These are phyloP conservation scores for Gymnothorax javanicus DNA, from an alignment of 2,797 vertebrate species.

Conservation along the genomic window DNA sequence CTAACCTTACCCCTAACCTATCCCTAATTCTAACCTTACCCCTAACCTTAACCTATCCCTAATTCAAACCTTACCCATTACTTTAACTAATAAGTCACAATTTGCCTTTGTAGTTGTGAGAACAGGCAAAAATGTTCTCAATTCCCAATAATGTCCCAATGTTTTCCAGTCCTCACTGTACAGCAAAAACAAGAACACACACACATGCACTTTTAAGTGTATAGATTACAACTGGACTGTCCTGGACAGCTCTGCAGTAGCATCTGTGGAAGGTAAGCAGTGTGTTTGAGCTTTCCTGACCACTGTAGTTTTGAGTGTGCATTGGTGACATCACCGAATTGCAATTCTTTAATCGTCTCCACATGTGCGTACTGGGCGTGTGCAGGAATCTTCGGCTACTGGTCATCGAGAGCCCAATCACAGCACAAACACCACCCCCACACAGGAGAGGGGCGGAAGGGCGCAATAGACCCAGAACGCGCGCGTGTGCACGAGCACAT, in stretches of 20 bases:
- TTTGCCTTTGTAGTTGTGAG: no score
- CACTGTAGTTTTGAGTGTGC: conserved; percentile 5
- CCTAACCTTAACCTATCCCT: no score
- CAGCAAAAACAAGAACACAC: no score
- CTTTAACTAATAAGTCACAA: no score
- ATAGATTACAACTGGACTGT: not conserved
- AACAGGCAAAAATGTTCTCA: no score
- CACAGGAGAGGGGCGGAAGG: conserved; percentile 1
- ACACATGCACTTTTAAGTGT: no score
- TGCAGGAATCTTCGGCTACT: conserved; percentile 36
- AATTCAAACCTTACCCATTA: no score
- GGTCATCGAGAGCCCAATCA: conserved; percentile 55
- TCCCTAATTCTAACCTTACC: no score
- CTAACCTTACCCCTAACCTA: no score
- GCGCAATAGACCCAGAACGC: not conserved
- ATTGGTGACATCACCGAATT: conserved; percentile 49
- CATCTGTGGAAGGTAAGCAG: not conserved
- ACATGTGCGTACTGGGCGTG: conserved; percentile 54
- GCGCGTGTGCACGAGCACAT: not conserved
- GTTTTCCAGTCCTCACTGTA: no score
- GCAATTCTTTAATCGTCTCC: conserved; percentile 55
- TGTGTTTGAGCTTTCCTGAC: not conserved
- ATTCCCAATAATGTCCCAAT: no score
- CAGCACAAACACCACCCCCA: conserved; percentile 12
- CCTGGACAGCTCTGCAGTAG: not conserved